Base-by-base conservation (phyloP, 1,140 invertebrate species). In the Maniola jurtina region DNA sequence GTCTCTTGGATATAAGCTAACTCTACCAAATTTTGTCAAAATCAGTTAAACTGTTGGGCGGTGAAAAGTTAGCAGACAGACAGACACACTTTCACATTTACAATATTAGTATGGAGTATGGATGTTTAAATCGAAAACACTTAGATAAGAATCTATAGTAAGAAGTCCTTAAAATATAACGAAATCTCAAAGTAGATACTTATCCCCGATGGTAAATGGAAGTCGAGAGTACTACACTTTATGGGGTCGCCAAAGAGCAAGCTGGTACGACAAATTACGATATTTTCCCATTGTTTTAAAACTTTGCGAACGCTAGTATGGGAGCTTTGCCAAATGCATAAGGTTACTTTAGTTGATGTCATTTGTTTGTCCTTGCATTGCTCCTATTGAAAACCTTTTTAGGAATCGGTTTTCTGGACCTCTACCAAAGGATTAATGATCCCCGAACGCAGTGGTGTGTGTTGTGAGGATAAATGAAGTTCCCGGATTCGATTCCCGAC, bases 241-340 rank as follows among this genome's bases (percentile, higher is more conserved):
- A 45, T 45, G 42, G 42, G 42, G 42, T n/a, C 16, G 15, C 48
- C 8, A 0, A 52, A 52, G 15, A 16, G 48, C 14, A 48, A 48
- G 45, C n/a, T 48, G 8, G 25, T 52, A 25, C 14, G 6, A 52
- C 0, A 9, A 2, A 14, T 9, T 0, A 52, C 7, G 7, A 9
- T 8, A 16, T 16, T 52, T 52, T 52, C 10, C 48, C 48, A 16
- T 52, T 52, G 48, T 52, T 16, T 6, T 11, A 7, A 52, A 16
- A 16, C 7, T 52, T 25, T 25, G 48, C 1, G 40, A 42, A 9
- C 8, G 40, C 13, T 10, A 9, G 40, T 42, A 25, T 25, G 9
- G 48, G 48, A 16, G 14, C 6, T 8, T 25, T 52, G 48, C 48
- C 48, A 52, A 52, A 52, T 52, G 48, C 48, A 25, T 52, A 25